Conservation (phyloP, 2,888 invertebrate genomes). For the Sesia apiformis region DNA sequence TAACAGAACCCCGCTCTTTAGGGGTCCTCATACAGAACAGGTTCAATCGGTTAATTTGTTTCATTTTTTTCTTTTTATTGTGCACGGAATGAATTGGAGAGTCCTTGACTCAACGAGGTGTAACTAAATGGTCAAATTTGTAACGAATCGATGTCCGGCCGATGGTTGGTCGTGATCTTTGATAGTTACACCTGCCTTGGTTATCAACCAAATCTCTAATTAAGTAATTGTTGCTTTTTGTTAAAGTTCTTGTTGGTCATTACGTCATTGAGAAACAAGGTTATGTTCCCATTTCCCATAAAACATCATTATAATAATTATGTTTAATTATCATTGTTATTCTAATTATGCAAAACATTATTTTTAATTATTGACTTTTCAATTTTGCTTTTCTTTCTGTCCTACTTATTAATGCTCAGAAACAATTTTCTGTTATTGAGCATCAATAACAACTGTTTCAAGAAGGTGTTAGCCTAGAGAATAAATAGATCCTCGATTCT, state of each 20-base stretch:
- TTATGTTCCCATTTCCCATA: neutral
- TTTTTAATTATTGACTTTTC: no score
- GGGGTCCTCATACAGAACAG: constrained; percentile 60
- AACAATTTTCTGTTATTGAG: no score
- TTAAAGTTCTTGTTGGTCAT: neutral
- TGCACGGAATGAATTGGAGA: constrained; percentile 55
- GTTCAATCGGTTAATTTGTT: constrained; percentile 68
- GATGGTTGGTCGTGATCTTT: constrained; percentile 40
- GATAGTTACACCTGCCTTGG: constrained; percentile 57
- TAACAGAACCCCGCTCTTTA: constrained; percentile 62
- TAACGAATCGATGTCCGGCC: constrained; percentile 69
- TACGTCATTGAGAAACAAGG: neutral
- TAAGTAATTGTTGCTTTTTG: constrained; percentile 54
- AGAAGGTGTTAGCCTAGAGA: no score
- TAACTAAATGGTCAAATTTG: constrained; percentile 68
- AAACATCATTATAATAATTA: no score
- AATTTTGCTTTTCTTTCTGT: no score
- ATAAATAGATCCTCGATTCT: no score
- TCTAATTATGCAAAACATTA: no score
- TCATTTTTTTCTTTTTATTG: constrained; percentile 52
- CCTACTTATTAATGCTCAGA: no score
- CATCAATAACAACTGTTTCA: no score
- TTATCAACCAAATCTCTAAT: constrained; percentile 55
- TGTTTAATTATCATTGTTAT: no score
- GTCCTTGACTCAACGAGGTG: constrained; percentile 74